Percentiles rank a stretch among this genome's conserved stretches.
Conservation (phyloP, 2,113 vertebrate species). For the Delphinapterus leucas region DNA sequence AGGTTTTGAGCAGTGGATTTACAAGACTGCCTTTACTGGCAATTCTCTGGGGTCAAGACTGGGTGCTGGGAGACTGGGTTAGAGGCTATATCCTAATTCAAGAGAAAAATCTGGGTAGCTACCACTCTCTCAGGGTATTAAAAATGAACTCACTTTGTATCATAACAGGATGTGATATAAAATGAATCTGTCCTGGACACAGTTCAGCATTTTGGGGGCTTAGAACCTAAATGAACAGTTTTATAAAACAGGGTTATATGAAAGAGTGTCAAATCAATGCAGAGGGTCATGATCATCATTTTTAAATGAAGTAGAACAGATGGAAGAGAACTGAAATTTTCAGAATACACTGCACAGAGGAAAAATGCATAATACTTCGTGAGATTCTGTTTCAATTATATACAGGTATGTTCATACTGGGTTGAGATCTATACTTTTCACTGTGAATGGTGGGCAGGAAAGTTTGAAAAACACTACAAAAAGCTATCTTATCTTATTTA, state of each 20-base stretch:
- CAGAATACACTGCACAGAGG: not conserved
- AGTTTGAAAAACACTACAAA: conserved; percentile 8
- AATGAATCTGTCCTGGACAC: not conserved
- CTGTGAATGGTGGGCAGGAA: not conserved
- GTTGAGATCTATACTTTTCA: not conserved
- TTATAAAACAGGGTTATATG: conserved; percentile 18
- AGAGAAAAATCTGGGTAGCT: not conserved
- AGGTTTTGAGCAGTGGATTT: not conserved
- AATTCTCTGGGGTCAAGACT: not conserved
- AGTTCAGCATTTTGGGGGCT: not conserved
- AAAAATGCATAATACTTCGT: not conserved
- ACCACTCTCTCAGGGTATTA: not conserved
- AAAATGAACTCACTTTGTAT: conserved; percentile 20
- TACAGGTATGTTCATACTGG: not conserved
- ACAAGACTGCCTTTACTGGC: not conserved
- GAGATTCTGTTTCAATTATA: conserved; percentile 35
- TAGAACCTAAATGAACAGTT: not conserved
- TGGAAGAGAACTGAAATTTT: not conserved
- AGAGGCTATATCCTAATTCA: not conserved
- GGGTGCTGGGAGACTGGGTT: not conserved
- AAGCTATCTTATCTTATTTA: not conserved
- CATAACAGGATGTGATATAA: not conserved
- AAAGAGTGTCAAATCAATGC: not conserved
- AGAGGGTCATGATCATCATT: not conserved
- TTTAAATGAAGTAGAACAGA: conserved; percentile 22